These are phyloP conservation scores for Percopsis transmontana DNA, from an alignment of 2,113 vertebrate species.

Conservation along the genomic window DNA sequence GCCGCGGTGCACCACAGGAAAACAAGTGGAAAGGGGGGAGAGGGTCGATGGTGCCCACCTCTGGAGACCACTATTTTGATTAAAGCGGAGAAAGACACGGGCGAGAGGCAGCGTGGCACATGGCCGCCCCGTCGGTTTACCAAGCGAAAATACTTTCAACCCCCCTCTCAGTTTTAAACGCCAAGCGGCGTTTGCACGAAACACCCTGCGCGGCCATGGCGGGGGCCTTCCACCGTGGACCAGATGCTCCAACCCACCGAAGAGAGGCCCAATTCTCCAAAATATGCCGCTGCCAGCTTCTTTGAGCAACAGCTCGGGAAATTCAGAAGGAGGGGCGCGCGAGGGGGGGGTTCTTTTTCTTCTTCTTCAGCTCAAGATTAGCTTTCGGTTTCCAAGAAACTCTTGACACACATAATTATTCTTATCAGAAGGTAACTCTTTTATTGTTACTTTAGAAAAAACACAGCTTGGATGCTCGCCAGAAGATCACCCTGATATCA, in stretches of 20 bases:
- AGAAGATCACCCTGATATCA: too few relatives aligned
- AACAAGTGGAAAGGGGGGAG: constrained; percentile 44
- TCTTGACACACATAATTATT: constrained; percentile 45
- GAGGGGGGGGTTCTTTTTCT: not conserved
- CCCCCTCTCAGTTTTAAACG: constrained; percentile 35
- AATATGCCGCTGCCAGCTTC: constrained; percentile 58
- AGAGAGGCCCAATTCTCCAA: constrained; percentile 60
- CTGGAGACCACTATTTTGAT: constrained; percentile 63
- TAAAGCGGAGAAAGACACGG: constrained; percentile 53
- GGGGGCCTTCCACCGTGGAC: constrained; percentile 44
- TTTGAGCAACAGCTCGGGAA: constrained; percentile 54
- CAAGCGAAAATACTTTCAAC: constrained; percentile 20
- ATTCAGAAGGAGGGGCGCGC: not conserved
- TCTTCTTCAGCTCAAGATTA: constrained; percentile 51
- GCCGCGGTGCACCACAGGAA: constrained; percentile 48
- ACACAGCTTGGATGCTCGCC: constrained; percentile 43
- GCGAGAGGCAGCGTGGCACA: constrained; percentile 37
- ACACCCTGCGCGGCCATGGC: constrained; percentile 27
- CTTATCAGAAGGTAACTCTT: constrained; percentile 55
- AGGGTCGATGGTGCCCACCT: constrained; percentile 51
- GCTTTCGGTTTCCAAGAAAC: constrained; percentile 54
- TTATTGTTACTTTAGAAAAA: constrained; percentile 39
- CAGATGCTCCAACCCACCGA: constrained; percentile 54
- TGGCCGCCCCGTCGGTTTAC: constrained; percentile 38
- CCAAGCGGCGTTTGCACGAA: constrained; percentile 42